Conservation (phyloP, 2,888 invertebrate species). For the Harpagoxenus sublaevis region DNA sequence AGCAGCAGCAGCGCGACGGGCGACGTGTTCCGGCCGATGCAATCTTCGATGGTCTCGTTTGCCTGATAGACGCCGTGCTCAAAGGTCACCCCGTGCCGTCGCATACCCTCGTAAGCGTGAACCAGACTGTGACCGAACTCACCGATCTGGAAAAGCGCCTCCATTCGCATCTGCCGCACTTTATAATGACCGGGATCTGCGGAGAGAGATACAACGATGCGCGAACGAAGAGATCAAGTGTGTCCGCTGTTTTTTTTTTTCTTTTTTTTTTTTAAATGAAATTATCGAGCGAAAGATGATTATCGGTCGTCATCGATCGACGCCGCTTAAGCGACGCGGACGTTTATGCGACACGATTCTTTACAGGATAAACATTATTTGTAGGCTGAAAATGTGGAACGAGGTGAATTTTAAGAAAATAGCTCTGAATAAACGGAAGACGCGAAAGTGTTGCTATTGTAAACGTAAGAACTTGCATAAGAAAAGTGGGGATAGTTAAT, state of each 20-base stretch:
- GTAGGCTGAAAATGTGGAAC: not conserved
- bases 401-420: not conserved
- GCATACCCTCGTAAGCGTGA: constrained; percentile 78
- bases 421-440: not conserved
- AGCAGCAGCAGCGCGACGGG: constrained; percentile 72
- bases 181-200: constrained; percentile 78
- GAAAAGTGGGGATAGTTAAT: not conserved
- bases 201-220: not conserved
- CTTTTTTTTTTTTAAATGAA: not conserved
- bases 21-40: constrained; percentile 80
- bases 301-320: constrained; percentile 9
- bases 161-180: constrained; percentile 77
- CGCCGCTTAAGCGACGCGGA: not conserved
- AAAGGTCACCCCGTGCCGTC: constrained; percentile 70
- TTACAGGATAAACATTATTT: not conserved
- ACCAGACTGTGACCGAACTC: constrained; percentile 81
- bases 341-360: not conserved
- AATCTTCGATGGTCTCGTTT: constrained; percentile 81
- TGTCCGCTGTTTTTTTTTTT: not conserved
- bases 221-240: constrained; percentile 27
- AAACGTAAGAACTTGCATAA: not conserved
- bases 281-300: not conserved
- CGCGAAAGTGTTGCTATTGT: too few relatives aligned
- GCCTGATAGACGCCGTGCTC: constrained; percentile 77
- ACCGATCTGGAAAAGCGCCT: constrained; percentile 78